Base-by-base conservation (phyloP, 2,113 vertebrate species). In the Apteryx mantelli region DNA sequence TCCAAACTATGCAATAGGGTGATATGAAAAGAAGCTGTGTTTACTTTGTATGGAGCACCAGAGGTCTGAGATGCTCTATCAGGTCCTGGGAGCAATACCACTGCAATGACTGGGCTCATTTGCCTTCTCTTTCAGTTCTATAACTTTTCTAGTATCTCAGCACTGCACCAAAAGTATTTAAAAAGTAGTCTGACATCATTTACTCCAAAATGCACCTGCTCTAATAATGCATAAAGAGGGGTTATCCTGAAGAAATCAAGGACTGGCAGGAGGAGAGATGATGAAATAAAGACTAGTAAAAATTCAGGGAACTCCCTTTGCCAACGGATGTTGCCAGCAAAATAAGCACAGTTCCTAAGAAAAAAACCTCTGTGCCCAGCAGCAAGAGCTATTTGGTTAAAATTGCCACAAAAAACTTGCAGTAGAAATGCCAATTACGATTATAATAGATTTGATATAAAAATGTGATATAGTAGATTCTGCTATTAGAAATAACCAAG, bases 391-490 rank as follows among this genome's bases (percentile, higher is more conserved):
- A 15, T 38, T 74, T 82, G 77, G 42, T 64, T 95, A 91, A 79
- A 44, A 50, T 32, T 65, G 38, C 69, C 61, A 88, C 15, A 48
- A 79, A 90, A 89, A 91, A 76, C 17, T 64, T 96, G 91, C 82
- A 88, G 60, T 34, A 76, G 76, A 95, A 88, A 96, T 86, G 82
- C 38, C 91, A 97, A 91, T 96, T 89, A 94, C n/a, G 86, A 80
- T 93, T 86, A 56, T 79, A 88, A 83, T 75, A 77, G 64, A 77
- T 86, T 78, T 93, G 71, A 26, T 86, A 88, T 86, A 89, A 93
- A 93, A 93, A 93, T 83, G 56, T 79, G 82, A 93, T 82, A 48
- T 40, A 1, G 0, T 28, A 86, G 52, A 88, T 86, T 25, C 18
- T 58, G 40, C 75, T 78, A 32, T 70, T 91, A 91, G 74, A 91